Percentiles rank a stretch among this genome's conserved stretches.
Evolutionary conservation across 2,113 vertebrate species (phyloP).

Genomic region (Xyliphius kryptos): DNA sequence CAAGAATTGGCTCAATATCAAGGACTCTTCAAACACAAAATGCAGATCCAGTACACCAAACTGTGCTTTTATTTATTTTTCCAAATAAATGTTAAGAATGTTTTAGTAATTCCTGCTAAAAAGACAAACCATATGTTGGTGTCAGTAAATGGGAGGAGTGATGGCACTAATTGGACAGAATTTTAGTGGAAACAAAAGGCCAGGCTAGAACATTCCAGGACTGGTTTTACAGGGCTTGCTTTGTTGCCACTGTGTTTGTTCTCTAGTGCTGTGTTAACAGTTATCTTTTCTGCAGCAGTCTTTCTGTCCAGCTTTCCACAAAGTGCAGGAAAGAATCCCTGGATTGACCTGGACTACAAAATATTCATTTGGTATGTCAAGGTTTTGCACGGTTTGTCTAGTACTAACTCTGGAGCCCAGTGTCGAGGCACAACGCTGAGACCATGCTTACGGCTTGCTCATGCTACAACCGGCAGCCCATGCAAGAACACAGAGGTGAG

Average conservation of each 20-base stretch:
- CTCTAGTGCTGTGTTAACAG: slow-evolving; percentile 67
- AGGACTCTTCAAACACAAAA: slow-evolving; percentile 20
- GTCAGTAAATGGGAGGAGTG: slow-evolving; percentile 21
- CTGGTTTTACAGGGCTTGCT: slow-evolving; percentile 58
- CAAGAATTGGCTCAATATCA: slow-evolving; percentile 33
- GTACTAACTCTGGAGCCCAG: slow-evolving; percentile 16
- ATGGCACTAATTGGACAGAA: slow-evolving; percentile 64
- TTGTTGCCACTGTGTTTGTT: slow-evolving; percentile 60
- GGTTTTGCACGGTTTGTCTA: not conserved
- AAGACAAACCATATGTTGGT: slow-evolving; percentile 4
- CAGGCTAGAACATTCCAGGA: slow-evolving; percentile 65
- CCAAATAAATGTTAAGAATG: not conserved
- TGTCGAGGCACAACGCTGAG: not conserved
- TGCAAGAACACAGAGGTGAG: slow-evolving; percentile 4
- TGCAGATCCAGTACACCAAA: not conserved
- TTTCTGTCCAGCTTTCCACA: slow-evolving; percentile 40
- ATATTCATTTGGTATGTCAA: not conserved
- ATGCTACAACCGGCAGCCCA: slow-evolving; percentile 19
- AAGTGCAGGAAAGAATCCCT: slow-evolving; percentile 48
- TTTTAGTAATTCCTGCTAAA: not conserved
- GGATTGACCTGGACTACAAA: not conserved
- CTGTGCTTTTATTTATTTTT: not conserved
- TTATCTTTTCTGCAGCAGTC: slow-evolving; percentile 50
- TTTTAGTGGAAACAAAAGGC: slow-evolving; percentile 64
- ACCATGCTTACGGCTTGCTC: slow-evolving; percentile 21